phyloP scores from a whole-genome alignment of 2,113 vertebrate species.

The Reinhardtius hippoglossoides region DNA sequence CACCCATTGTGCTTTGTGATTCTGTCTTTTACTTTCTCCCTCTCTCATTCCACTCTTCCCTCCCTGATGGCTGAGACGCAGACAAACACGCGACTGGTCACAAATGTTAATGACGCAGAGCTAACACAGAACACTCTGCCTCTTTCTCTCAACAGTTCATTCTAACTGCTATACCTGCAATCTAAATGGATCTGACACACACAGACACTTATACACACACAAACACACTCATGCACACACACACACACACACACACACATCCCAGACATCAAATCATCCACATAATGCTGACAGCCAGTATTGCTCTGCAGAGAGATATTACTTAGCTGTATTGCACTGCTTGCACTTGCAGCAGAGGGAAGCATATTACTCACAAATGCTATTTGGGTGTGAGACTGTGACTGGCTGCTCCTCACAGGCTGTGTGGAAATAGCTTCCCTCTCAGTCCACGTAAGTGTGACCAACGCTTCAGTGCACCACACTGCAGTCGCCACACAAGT shows the following conservation, averaged over 20 bases:
- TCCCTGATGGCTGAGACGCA: constrained; percentile 43
- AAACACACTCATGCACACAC: constrained; percentile 22
- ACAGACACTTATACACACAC: constrained; percentile 13
- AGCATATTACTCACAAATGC: constrained; percentile 76
- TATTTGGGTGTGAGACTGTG: constrained; percentile 63
- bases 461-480: constrained; percentile 27
- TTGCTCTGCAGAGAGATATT: constrained; percentile 76
- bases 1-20: background rate
- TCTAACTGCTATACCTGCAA: constrained; percentile 58
- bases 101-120: constrained; percentile 65
- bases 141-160: constrained; percentile 9
- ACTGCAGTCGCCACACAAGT: constrained; percentile 18
- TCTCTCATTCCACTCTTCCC: constrained; percentile 13
- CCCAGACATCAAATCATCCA: constrained; percentile 69
- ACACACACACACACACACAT: constrained; percentile 19
- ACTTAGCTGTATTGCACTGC: constrained; percentile 79
- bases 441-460: constrained; percentile 15
- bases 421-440: constrained; percentile 48
- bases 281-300: constrained; percentile 72
- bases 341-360: constrained; percentile 74
- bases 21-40: constrained; percentile 18
- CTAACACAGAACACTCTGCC: constrained; percentile 33
- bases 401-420: constrained; percentile 50
- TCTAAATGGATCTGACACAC: constrained; percentile 66
- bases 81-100: constrained; percentile 50